Base-by-base conservation (phyloP, 2,888 invertebrate species). In the Oligia latruncula region DNA sequence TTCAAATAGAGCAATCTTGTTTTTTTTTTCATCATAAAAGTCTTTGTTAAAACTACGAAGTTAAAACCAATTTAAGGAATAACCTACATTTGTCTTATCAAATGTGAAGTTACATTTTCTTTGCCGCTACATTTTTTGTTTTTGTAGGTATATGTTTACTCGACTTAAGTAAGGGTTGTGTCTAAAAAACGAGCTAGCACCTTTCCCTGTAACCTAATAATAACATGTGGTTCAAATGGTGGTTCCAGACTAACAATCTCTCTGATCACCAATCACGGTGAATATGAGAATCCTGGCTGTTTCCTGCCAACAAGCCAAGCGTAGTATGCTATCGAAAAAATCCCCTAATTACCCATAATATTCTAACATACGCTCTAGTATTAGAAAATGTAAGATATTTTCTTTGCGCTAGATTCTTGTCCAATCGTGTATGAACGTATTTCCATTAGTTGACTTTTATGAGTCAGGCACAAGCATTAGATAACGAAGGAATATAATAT, bases 381-480 rank as follows among this genome's bases (percentile, higher is more conserved):
- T 46, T 46, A n/a, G 11, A 70, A 67, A 62, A 65, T 43, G 29
- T 2, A 6, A 23, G 2, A 49, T 52, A 64, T 79, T 79, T 74
- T 64, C 67, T 58, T 68, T 40, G 9, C 52, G 43, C 62, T 43
- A 83, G 13, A 73, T 73, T 76, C 72, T 80, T 70, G 52, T 72
- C 40, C 64, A 80, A 84, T 84, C 62, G 29, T 43, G 67, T 65
- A 72, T 72, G 64, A 68, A 80, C 52, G 75, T 72, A 65, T 72
- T 83, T 75, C 72, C 67, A 84, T 80, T 83, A 75, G 64, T 49
- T 70, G 75, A 80, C 60, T 65, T 72, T 80, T 70, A 84, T 80
- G 80, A 71, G 65, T 11, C 66, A 52, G 35, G 15, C 52, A 40
- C 60, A 35, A 49, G 52, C 65, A 46, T 71, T 65, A 80, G 65